phyloP scores from a whole-genome alignment of 1,140 invertebrate species.

The Kradibia gibbosae region DNA sequence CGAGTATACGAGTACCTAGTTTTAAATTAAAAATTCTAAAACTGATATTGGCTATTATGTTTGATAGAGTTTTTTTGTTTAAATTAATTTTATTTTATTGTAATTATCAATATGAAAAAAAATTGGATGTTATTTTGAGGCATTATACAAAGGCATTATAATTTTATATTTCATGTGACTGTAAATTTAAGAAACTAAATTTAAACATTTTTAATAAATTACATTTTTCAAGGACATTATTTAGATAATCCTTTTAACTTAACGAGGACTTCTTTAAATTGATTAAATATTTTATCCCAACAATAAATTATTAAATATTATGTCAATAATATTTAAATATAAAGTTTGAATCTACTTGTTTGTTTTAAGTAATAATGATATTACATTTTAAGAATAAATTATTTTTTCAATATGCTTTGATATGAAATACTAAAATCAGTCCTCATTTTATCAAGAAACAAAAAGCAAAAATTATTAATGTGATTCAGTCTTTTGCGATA shows the following conservation, averaged over 20 bases:
- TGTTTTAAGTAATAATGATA: background rate
- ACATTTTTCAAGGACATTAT: background rate
- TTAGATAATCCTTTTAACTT: background rate
- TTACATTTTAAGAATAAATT: slow-evolving; percentile 11
- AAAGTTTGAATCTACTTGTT: background rate
- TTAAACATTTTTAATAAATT: background rate
- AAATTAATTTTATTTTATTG: too few relatives aligned
- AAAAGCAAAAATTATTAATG: slow-evolving; percentile 57
- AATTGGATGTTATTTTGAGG: too few relatives aligned
- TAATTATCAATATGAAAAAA: too few relatives aligned
- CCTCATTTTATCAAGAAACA: background rate
- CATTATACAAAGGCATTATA: too few relatives aligned
- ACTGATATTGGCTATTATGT: too few relatives aligned
- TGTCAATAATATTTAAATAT: slow-evolving; percentile 11
- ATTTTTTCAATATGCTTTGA: slow-evolving; percentile 2
- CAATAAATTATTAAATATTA: too few relatives aligned
- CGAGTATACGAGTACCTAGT: background rate
- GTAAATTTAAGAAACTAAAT: background rate
- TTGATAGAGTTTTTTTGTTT: too few relatives aligned
- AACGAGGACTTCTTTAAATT: background rate
- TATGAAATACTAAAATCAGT: slow-evolving; percentile 15
- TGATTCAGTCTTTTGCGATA: slow-evolving; percentile 66
- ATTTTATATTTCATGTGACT: too few relatives aligned
- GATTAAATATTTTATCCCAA: background rate
- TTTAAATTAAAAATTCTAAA: too few relatives aligned